A percentile compares a stretch with the other conserved stretches of the same genome.
These are phyloP conservation scores for Drosophila fuyamai DNA, from an alignment of 1,140 invertebrate genomes.

Conservation along the genomic window DNA sequence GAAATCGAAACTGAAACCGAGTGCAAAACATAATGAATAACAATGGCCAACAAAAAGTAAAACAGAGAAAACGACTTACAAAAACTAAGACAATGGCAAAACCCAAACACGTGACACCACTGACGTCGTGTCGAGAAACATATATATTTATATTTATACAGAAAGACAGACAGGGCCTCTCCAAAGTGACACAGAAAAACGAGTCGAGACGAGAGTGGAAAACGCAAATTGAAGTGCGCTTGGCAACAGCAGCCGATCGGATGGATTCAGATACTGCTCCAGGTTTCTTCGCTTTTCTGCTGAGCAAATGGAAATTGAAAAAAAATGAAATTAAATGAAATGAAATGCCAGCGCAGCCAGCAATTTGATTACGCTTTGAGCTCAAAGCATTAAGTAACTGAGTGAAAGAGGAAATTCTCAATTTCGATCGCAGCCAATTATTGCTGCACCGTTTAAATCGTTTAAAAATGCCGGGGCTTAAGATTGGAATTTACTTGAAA, in stretches of 20 bases:
- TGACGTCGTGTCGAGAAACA: conserved; percentile 17
- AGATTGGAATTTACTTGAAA: background rate
- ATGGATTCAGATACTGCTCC: conserved; percentile 6
- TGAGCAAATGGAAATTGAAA: conserved; percentile 56
- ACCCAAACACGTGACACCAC: conserved; percentile 63
- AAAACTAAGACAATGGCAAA: conserved; percentile 34
- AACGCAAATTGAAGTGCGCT: conserved; percentile 47
- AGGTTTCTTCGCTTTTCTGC: conserved; percentile 22
- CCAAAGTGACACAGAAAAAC: conserved; percentile 69
- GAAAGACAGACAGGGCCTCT: conserved; percentile 7
- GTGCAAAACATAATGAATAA: conserved; percentile 28
- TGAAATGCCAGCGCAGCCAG: conserved; percentile 11
- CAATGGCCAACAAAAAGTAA: conserved; percentile 26
- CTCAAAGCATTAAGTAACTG: conserved; percentile 15
- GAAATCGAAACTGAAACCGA: conserved; percentile 65
- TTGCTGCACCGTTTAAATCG: background rate
- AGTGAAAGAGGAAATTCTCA: conserved; percentile 28
- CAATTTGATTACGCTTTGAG: conserved; percentile 21
- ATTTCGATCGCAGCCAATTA: conserved; percentile 23
- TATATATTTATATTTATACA: background rate
- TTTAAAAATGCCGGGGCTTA: background rate
- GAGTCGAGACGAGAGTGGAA: conserved; percentile 30
- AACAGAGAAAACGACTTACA: conserved; percentile 41
- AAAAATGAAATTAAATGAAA: background rate
- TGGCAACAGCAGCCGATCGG: conserved; percentile 50